Evolutionary conservation across 2,113 vertebrate species (phyloP), one percentile per base, ranked within the genome.

Genomic region (Terrapene triunguis): DNA sequence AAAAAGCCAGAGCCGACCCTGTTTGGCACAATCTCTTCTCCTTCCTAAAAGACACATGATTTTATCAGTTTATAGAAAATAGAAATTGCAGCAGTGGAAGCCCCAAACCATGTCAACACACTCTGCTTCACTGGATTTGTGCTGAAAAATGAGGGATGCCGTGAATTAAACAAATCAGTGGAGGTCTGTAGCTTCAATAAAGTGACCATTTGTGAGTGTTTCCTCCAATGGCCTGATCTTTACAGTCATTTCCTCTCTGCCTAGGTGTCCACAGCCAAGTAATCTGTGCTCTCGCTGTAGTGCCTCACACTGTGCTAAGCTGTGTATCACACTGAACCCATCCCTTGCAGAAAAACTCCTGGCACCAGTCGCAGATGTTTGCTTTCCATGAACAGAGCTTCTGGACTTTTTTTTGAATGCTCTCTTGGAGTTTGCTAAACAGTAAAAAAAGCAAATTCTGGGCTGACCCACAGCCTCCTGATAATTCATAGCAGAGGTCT

Each of bases 381-480:
- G 47, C 16, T 80, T 51, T 80, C 24, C 0, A 0, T 6, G 12
- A 55, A 48, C 47, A 5, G 72, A 16, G 22, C 10, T 8, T 0
- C 3, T 2, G 19, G 22, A 29, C 16, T 78, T 4, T 29, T 53
- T 85, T 17, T 55, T 93, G 17, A 1, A 24, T 1, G 0, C 72
- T 42, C 8, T 0, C 5, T 0, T 4, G 14, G 44, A 78, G 47
- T 27, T 35, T 35, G 24, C 1, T 42, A 21, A 27, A 0, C 2
- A 32, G 8, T 16, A 38, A 57, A 27, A 62, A 27, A 72, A 10
- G 65, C 50, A 53, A 25, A 29, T 44, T 44, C 65, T 16, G 50
- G 55, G 7, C n/a, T 10, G 24, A 38, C 80, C 27, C 17, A 7
- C 32, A 48, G 47, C 55, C 62, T 13, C 12, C 51, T 8, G 80